These are phyloP conservation scores for Picathartes gymnocephalus DNA, from an alignment of 2,113 vertebrate genomes.

Conservation along the genomic window DNA sequence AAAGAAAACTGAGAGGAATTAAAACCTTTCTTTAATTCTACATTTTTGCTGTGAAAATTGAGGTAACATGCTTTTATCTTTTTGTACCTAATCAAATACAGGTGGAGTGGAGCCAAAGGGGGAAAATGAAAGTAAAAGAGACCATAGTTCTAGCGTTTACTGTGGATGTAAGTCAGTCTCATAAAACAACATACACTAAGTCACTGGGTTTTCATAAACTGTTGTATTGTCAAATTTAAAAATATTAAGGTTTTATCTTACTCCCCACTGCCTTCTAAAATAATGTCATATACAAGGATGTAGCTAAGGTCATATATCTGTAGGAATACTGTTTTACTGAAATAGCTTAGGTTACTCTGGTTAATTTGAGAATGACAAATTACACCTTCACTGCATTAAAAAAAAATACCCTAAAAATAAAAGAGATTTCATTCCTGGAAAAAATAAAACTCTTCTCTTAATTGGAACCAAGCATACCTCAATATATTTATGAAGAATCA, in stretches of 20 bases:
- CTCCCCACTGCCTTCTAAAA: background rate
- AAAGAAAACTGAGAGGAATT: constrained; percentile 18
- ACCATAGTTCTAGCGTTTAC: background rate
- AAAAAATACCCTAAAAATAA: background rate
- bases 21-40: constrained; percentile 59
- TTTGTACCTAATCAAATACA: constrained; percentile 57
- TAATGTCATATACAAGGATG: background rate
- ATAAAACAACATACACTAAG: background rate
- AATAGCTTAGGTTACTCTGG: background rate
- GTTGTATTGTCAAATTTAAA: background rate
- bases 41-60: constrained; percentile 47
- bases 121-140: background rate
- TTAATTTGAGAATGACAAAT: background rate
- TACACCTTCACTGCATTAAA: background rate
- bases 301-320: background rate
- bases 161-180: background rate
- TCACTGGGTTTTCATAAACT: background rate
- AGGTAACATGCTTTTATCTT: constrained; percentile 31
- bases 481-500: background rate
- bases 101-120: constrained; percentile 13
- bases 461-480: background rate
- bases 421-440: background rate
- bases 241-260: background rate
- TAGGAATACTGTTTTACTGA: background rate
- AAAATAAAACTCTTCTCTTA: background rate